Percentiles rank a stretch among this genome's conserved stretches.
Evolutionary conservation across 1,140 invertebrate genomes (phyloP).

Genomic region (Delia radicum): DNA sequence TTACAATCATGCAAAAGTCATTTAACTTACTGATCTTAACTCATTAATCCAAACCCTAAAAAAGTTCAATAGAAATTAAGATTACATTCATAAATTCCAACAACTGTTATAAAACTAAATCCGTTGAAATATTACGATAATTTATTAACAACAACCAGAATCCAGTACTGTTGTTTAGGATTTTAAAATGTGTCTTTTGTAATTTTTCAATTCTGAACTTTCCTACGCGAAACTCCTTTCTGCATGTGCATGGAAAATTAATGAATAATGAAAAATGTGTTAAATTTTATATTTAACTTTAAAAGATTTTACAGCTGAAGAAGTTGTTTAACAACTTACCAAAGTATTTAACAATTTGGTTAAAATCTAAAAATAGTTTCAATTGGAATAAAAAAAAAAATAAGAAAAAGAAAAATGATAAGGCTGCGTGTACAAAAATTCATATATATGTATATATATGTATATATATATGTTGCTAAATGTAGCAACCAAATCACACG

Average conservation of each 20-base stretch:
- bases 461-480: not conserved
- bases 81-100: too few species aligned
- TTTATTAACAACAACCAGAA: too few species aligned
- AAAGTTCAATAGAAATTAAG: too few species aligned
- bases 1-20: too few species aligned
- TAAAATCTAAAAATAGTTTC: slow-evolving; percentile 17
- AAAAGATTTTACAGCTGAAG: not conserved
- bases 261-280: not conserved
- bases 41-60: too few species aligned
- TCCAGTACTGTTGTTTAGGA: too few species aligned
- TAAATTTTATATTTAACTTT: not conserved
- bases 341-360: slow-evolving; percentile 16
- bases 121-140: too few species aligned
- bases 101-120: too few species aligned
- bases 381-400: too few species aligned
- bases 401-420: not conserved
- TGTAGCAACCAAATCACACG: not conserved
- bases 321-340: slow-evolving; percentile 11
- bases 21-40: too few species aligned
- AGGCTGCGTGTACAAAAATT: not conserved
- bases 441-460: not conserved
- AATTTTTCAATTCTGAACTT: not conserved
- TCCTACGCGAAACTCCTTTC: not conserved
- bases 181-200: too few species aligned
- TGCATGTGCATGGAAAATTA: too few species aligned